Conservation (phyloP, 1,140 invertebrate species). For the Oedothorax gibbosus region DNA sequence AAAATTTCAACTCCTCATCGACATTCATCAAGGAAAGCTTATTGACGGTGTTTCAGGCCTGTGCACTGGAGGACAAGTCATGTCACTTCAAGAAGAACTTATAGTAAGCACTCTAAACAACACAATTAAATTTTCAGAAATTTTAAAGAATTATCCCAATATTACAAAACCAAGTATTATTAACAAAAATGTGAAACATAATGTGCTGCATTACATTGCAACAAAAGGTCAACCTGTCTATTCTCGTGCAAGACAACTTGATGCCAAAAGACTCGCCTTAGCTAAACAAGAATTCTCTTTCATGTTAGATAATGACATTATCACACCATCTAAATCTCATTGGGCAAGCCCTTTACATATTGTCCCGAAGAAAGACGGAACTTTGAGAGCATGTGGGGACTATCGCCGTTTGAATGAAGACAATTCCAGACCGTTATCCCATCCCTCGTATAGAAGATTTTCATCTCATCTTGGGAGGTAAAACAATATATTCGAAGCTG, state of each 20-base stretch:
- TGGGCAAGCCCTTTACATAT: constrained; percentile 66
- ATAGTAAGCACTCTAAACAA: background rate
- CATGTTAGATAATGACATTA: constrained; percentile 42
- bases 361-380: constrained; percentile 61
- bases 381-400: constrained; percentile 62
- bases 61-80: background rate
- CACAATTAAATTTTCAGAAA: constrained; percentile 9
- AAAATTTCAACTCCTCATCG: constrained; percentile 27
- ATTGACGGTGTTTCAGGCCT: constrained; percentile 9
- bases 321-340: constrained; percentile 51
- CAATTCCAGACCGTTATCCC: too few species aligned
- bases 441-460: constrained; percentile 37
- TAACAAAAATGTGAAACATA: background rate
- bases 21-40: background rate
- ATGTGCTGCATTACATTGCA: constrained; percentile 18
- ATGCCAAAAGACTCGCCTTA: constrained; percentile 4
- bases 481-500: constrained; percentile 24
- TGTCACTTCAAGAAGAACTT: background rate
- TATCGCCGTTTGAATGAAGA: constrained; percentile 63
- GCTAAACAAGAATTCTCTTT: constrained; percentile 30
- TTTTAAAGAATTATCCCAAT: background rate
- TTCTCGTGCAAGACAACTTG: constrained; percentile 36
- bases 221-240: constrained; percentile 30
- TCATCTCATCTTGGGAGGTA: constrained; percentile 9
- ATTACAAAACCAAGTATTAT: constrained; percentile 15